phyloP scores from a whole-genome alignment of 2,888 invertebrate genomes.

The Acanthosoma haemorrhoidale region DNA sequence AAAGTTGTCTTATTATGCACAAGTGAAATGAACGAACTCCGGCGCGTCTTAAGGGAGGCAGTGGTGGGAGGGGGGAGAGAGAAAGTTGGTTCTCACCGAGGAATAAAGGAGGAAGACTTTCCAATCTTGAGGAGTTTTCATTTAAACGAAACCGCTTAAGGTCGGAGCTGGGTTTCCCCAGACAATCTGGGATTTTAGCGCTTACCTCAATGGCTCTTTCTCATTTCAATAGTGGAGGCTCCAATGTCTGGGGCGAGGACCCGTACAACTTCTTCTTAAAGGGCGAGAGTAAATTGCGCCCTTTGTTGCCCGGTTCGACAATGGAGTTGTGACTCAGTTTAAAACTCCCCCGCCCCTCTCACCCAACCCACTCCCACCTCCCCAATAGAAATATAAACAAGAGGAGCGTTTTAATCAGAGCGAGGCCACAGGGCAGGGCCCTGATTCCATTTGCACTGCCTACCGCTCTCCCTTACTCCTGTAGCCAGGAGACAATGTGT shows the following conservation, averaged over 20 bases:
- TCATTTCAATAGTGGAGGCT: not conserved
- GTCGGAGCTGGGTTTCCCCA: not conserved
- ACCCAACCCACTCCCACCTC: not conserved
- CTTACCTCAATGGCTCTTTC: slow-evolving; percentile 1
- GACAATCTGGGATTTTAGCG: not conserved
- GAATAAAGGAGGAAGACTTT: not conserved
- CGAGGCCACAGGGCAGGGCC: not conserved
- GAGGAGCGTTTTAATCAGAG: not conserved
- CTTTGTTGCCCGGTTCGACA: not conserved
- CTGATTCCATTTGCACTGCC: not conserved
- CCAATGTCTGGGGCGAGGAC: not conserved
- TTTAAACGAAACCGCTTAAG: slow-evolving; percentile 23
- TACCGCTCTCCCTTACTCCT: not conserved
- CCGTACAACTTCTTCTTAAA: not conserved
- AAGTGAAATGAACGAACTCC: no score
- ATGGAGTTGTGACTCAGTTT: not conserved
- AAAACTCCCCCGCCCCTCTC: not conserved
- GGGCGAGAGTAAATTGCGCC: not conserved
- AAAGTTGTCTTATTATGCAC: no score
- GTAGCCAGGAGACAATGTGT: no score
- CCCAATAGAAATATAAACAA: slow-evolving; percentile 3
- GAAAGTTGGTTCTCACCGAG: not conserved
- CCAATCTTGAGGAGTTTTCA: slow-evolving; percentile 16
- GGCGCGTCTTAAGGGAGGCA: no score
- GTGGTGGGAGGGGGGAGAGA: no score